A percentile compares a stretch with the other conserved stretches of the same genome.
Evolutionary conservation across 2,888 invertebrate genomes (phyloP).

Genomic region (Lepidocyrtoides sp.): DNA sequence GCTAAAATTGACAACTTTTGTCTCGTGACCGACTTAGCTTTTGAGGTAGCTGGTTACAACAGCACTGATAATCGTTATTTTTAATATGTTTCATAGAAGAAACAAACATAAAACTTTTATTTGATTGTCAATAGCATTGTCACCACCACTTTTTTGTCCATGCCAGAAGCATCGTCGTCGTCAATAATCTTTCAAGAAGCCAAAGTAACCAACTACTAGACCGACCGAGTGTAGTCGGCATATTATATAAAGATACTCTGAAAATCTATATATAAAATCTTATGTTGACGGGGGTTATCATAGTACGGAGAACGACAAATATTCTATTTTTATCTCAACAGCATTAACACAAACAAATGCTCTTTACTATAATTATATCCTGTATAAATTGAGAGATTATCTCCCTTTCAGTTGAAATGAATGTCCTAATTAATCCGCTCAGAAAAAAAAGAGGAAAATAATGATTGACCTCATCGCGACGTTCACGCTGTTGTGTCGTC

Average conservation of each 20-base stretch:
- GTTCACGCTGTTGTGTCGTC: not conserved
- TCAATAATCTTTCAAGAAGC: too few species aligned
- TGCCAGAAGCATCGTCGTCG: too few species aligned
- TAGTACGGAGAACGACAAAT: not conserved
- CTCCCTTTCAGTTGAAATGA: not conserved
- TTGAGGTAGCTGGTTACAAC: too few species aligned
- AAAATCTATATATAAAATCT: not conserved
- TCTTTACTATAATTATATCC: not conserved
- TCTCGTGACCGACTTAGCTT: too few species aligned
- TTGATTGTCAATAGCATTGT: too few species aligned
- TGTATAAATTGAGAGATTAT: not conserved
- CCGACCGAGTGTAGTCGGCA: not conserved
- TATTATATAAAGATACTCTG: not conserved
- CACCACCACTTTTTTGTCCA: too few species aligned
- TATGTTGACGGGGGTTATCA: not conserved
- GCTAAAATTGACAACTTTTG: too few species aligned
- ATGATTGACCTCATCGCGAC: constrained; percentile 15
- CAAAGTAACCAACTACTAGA: too few species aligned
- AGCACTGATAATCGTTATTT: too few species aligned
- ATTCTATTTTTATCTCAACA: constrained; percentile 1
- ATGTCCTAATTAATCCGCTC: constrained; percentile 25
- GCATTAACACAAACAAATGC: not conserved
- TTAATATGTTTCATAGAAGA: too few species aligned
- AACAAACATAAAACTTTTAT: too few species aligned
- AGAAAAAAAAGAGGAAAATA: not conserved